A percentile compares a stretch with the other conserved stretches of the same genome.
Conservation (phyloP, 2,797 vertebrate genomes). For the Microctenopoma stevenorrisi region DNA sequence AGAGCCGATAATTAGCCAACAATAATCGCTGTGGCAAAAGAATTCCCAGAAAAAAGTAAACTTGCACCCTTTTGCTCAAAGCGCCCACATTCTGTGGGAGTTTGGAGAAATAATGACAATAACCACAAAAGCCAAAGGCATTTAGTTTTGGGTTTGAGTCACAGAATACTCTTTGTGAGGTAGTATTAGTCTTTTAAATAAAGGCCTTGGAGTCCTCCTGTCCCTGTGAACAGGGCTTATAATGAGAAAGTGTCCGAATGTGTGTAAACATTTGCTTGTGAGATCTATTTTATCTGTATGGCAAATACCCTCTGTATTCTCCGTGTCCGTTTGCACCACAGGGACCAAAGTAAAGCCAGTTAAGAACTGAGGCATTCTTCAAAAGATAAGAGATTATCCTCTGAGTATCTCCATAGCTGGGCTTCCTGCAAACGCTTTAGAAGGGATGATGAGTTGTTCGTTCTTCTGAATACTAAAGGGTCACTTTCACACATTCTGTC, state of each 20-base stretch:
- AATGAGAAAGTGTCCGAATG: constrained; percentile 60
- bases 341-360: constrained; percentile 46
- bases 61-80: constrained; percentile 38
- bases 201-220: constrained; percentile 36
- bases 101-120: constrained; percentile 47
- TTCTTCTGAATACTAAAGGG: constrained; percentile 56
- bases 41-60: constrained; percentile 27
- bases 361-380: constrained; percentile 65
- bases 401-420: constrained; percentile 52
- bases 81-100: constrained; percentile 42
- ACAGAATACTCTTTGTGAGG: constrained; percentile 46
- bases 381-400: constrained; percentile 65
- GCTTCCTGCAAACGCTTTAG: constrained; percentile 64
- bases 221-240: constrained; percentile 47
- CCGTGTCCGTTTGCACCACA: constrained; percentile 28
- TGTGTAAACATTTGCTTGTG: constrained; percentile 64
- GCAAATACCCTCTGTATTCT: constrained; percentile 59
- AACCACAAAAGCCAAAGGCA: constrained; percentile 38
- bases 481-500: constrained; percentile 60
- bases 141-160: constrained; percentile 50
- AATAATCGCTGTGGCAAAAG: constrained; percentile 33
- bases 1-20: constrained; percentile 40
- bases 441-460: constrained; percentile 33
- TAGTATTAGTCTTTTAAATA: constrained; percentile 47
- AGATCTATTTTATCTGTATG: constrained; percentile 62